Percentiles rank a stretch among this genome's conserved stretches.
Conservation (phyloP, 2,113 vertebrate species). For the Alectura lathami region DNA sequence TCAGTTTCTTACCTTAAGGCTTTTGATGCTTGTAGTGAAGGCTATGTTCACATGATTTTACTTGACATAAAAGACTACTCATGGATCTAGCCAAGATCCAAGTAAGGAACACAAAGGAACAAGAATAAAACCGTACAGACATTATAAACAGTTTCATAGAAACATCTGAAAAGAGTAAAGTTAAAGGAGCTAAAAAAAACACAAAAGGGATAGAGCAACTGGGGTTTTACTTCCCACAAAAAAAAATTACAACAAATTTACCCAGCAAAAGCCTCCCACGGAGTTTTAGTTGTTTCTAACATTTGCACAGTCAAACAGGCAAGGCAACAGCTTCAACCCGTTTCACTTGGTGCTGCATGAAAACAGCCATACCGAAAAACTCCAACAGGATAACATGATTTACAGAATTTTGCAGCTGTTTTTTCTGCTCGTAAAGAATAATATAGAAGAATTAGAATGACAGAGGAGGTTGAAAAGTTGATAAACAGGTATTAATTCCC, state of each 20-base stretch:
- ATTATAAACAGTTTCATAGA: neutral
- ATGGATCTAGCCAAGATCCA: neutral
- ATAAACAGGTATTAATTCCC: neutral
- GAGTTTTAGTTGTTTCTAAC: neutral
- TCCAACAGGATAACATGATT: neutral
- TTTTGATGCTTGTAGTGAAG: neutral
- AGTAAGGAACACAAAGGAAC: neutral
- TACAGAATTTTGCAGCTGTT: neutral
- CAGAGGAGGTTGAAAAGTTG: neutral
- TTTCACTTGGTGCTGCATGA: neutral
- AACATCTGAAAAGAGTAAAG: neutral
- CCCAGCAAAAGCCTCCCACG: neutral
- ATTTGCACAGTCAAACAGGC: neutral
- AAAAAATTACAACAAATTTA: neutral
- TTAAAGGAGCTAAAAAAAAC: neutral
- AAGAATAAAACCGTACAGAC: neutral
- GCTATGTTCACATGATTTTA: neutral
- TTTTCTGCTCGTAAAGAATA: neutral
- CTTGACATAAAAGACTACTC: neutral
- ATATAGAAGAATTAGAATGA: neutral
- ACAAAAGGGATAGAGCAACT: rapidly evolving
- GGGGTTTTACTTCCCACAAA: neutral
- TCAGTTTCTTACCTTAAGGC: neutral
- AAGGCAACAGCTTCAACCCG: neutral
- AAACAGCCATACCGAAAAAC: neutral